Percentiles rank a stretch among this genome's conserved stretches.
phyloP scores from a whole-genome alignment of 35 echinoderm and acorn worm species.

The Apostichopus californicus region DNA sequence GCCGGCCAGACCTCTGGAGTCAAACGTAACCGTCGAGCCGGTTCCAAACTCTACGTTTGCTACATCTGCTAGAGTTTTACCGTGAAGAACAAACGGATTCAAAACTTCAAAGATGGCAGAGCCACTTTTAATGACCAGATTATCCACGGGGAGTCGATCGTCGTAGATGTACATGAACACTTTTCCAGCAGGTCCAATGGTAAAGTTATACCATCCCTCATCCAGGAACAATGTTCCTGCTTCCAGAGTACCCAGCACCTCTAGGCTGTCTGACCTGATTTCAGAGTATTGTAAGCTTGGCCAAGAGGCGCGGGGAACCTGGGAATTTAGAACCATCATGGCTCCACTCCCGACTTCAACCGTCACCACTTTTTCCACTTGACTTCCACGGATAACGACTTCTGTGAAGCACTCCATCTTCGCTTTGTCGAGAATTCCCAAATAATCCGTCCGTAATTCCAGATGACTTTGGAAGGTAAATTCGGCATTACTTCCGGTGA shows the following conservation, averaged over 20 bases:
- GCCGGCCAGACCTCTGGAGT: constrained; percentile 41
- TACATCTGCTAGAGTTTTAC: constrained; percentile 1
- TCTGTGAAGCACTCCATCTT: constrained; percentile 55
- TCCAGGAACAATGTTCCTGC: constrained; percentile 58
- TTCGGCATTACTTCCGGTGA: constrained; percentile 45
- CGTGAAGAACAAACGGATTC: constrained; percentile 27
- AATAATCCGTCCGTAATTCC: constrained; percentile 62
- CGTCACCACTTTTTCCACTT: not conserved
- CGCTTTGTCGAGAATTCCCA: constrained; percentile 15
- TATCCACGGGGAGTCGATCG: not conserved
- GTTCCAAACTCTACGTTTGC: not conserved
- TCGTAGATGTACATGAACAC: constrained; percentile 45
- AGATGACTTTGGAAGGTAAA: constrained; percentile 56
- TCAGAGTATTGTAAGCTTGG: constrained; percentile 27
- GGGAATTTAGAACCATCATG: constrained; percentile 17
- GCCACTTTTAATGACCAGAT: not conserved
- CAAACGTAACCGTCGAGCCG: constrained; percentile 57
- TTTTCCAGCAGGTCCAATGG: constrained; percentile 32
- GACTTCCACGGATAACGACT: constrained; percentile 50
- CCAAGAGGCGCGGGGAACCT: not conserved
- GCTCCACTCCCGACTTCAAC: constrained; percentile 61
- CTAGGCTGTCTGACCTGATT: constrained; percentile 20
- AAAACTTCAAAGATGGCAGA: constrained; percentile 17
- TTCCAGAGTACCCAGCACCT: constrained; percentile 64
- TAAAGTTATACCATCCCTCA: constrained; percentile 31